These are phyloP conservation scores for Bimastos eiseni DNA, from an alignment of 2,888 invertebrate species.

Conservation along the genomic window DNA sequence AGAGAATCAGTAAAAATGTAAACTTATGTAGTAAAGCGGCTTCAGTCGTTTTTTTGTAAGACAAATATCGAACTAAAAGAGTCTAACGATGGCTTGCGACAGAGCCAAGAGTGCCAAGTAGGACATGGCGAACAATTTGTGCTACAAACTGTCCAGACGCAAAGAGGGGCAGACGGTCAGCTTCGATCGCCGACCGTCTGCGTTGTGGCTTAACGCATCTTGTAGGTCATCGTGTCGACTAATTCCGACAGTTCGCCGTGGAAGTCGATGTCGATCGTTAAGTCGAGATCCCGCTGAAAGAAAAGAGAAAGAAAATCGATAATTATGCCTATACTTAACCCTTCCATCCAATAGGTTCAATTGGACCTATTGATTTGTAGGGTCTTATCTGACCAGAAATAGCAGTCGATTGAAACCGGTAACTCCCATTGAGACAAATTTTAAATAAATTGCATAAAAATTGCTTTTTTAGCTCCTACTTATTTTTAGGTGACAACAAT, in stretches of 20 bases:
- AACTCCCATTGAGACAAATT: no score
- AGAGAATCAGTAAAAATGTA: constrained; percentile 5
- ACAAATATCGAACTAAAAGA: neutral
- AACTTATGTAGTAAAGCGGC: neutral
- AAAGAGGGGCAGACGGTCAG: neutral
- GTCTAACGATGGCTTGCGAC: neutral
- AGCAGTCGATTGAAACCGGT: no score
- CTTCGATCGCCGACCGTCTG: neutral
- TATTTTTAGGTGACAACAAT: no score
- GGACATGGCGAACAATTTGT: neutral
- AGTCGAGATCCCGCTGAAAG: constrained; percentile 84
- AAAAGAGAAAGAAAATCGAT: constrained; percentile 31
- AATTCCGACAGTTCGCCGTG: constrained; percentile 68
- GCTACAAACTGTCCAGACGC: neutral
- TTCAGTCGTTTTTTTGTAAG: neutral
- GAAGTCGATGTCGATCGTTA: constrained; percentile 88
- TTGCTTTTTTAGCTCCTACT: no score
- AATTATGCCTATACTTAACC: no score
- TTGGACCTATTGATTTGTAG: no score
- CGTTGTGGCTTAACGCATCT: constrained; percentile 61
- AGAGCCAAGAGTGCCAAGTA: neutral
- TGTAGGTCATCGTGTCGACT: constrained; percentile 62
- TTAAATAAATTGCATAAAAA: no score
- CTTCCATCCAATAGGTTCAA: no score
- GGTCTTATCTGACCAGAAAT: no score